Evolutionary conservation across 2,113 vertebrate genomes (phyloP), one percentile per base, ranked within the genome.

Genomic region (Siniperca knerii): DNA sequence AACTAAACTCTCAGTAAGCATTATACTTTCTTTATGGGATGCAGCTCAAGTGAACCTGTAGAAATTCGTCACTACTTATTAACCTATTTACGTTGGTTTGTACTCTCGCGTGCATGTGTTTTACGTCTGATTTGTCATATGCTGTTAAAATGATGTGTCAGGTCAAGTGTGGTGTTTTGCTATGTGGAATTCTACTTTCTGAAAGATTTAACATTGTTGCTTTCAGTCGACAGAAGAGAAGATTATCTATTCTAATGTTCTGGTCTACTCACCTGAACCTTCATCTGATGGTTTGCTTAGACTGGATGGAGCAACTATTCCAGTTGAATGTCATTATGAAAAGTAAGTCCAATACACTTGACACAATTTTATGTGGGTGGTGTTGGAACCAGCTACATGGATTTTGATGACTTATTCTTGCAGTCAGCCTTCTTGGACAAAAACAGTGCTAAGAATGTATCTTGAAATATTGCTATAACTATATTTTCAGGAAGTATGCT

Each of bases 261-360:
- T 95, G 58, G 23, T 92, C 68, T 95, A 95, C 82, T 85, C 92
- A 0, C 95, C 95, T 46, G 83, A 92, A 70, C 70, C 83, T n/a
- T 89, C 89, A 3, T 7, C 74, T 64, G 85, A 89, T 55, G 92
- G 88, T 37, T 70, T 95, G 35, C 71, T 94, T 7, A 83, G 91
- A 77, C 79, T 92, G 33, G 88, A 91, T 54, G 83, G 25, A 64
- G 88, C 87, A 29, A 57, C 65, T 9, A 82, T 95, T 85, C 92
- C 94, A 48, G 77, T 96, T 65, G 89, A 94, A 88, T 96, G 95
- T 18, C 94, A 94, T 77, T 96, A 94, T 90, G 67, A 79, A 55
- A 95, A 86, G 94, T 95, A 75, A 75, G 88, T 77, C 10, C 4
- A 37, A 4, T 40, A 20, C 3, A 20, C 33, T 42, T 61, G 1